Conservation (phyloP, 2,888 invertebrate species). For the Rhagium mordax region DNA sequence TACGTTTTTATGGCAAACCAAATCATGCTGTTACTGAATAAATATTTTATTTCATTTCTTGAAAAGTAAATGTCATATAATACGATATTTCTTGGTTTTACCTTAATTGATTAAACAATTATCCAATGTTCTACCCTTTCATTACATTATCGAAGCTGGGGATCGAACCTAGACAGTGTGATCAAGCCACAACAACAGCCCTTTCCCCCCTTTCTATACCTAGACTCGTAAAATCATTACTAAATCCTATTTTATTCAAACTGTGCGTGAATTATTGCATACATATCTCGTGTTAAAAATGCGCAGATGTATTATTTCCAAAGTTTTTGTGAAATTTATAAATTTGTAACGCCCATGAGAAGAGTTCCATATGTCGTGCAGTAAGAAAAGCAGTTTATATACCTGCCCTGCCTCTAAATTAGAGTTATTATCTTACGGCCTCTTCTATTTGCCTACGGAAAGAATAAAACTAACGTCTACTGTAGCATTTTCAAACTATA, state of each 20-base stretch:
- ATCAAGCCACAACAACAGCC: too few species aligned
- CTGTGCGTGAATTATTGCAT: background rate
- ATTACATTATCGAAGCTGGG: too few species aligned
- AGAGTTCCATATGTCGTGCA: conserved; percentile 17
- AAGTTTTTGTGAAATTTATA: conserved; percentile 9
- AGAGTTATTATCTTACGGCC: conserved; percentile 21
- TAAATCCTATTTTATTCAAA: background rate
- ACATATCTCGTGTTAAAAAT: background rate
- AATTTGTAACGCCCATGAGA: conserved; percentile 19
- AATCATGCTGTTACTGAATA: too few species aligned
- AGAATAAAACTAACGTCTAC: conserved; percentile 6
- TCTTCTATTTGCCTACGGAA: conserved; percentile 21
- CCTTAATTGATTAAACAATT: too few species aligned
- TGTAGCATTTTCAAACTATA: conserved; percentile 1
- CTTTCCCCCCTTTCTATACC: too few species aligned
- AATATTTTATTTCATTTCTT: too few species aligned
- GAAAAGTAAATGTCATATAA: too few species aligned
- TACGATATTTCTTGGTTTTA: too few species aligned
- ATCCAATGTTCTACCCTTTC: too few species aligned
- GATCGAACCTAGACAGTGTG: too few species aligned
- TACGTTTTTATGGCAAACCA: too few species aligned
- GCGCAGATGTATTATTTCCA: background rate
- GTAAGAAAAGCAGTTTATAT: conserved; percentile 11
- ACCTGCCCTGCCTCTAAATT: conserved; percentile 24
- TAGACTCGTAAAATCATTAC: too few species aligned